These are phyloP conservation scores for Phalacrocorax aristotelis DNA, from an alignment of 2,113 vertebrate genomes.

Conservation along the genomic window DNA sequence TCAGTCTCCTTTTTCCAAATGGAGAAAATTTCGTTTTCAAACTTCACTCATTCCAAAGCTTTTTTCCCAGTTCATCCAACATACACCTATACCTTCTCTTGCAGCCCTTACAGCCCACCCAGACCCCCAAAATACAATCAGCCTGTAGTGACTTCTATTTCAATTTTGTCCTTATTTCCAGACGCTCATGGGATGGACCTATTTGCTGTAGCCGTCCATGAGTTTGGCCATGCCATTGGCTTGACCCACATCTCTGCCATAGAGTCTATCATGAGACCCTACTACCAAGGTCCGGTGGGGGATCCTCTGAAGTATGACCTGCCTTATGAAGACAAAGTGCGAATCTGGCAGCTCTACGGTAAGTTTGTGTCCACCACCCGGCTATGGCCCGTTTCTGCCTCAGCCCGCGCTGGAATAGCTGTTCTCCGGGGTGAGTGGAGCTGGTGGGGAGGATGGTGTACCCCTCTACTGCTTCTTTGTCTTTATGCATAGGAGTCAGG, in stretches of 20 bases:
- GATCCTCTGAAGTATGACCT: slow-evolving; percentile 93
- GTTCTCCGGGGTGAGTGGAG: neutral
- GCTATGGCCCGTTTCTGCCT: neutral
- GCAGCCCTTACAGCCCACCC: neutral
- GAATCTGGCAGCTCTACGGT: slow-evolving; percentile 97
- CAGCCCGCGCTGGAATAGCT: neutral
- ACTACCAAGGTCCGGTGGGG: slow-evolving; percentile 94
- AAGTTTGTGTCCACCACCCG: neutral
- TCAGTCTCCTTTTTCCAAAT: neutral
- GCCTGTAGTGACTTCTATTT: neutral
- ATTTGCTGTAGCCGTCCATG: slow-evolving; percentile 94
- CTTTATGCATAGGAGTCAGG: slow-evolving; percentile 79
- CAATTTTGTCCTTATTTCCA: slow-evolving; percentile 37
- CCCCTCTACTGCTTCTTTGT: neutral
- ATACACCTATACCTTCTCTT: neutral
- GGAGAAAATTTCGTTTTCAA: neutral
- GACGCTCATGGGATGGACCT: slow-evolving; percentile 92
- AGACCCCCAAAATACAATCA: neutral
- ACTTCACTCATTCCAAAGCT: neutral
- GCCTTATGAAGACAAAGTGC: slow-evolving; percentile 91
- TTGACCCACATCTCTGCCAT: slow-evolving; percentile 88
- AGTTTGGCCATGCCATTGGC: slow-evolving; percentile 95
- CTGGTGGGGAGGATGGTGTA: neutral
- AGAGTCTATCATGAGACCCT: slow-evolving; percentile 94
- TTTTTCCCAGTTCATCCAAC: neutral